Conservation (phyloP, 2,888 invertebrate genomes). For the Sclerodermus sp. region DNA sequence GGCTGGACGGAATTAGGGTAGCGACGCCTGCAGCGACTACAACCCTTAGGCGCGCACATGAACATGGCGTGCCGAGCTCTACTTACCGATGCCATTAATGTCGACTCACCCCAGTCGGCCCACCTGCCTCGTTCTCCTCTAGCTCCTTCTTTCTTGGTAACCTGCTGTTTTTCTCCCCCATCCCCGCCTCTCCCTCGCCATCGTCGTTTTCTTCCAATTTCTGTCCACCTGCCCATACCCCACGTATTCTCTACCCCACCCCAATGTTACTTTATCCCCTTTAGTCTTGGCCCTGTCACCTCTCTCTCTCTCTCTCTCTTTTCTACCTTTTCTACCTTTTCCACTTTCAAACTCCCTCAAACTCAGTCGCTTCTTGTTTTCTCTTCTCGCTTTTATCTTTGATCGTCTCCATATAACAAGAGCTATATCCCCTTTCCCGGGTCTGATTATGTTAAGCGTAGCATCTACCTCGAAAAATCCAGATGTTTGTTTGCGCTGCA, state of each 20-base stretch:
- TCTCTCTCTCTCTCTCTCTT: neutral
- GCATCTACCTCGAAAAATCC: no score
- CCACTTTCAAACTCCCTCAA: no score
- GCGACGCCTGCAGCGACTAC: neutral
- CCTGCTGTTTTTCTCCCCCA: neutral
- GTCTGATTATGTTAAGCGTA: no score
- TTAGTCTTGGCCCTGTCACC: neutral
- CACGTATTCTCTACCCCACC: slow-evolving; percentile 4
- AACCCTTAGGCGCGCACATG: neutral
- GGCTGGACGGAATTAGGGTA: neutral
- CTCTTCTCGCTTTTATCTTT: neutral
- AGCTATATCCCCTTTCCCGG: neutral
- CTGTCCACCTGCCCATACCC: neutral
- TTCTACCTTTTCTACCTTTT: no score
- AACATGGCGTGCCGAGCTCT: slow-evolving; percentile 15
- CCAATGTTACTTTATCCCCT: no score
- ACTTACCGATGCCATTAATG: slow-evolving; percentile 32
- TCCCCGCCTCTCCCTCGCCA: slow-evolving; percentile 2
- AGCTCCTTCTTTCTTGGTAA: neutral
- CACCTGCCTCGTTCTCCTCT: slow-evolving; percentile 3
- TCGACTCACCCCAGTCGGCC: slow-evolving; percentile 13
- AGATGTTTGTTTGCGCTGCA: no score
- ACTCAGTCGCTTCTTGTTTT: no score
- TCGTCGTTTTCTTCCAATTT: slow-evolving; percentile 6
- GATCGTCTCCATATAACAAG: neutral